Evolutionary conservation across 2,888 invertebrate genomes (phyloP), one percentile per base, ranked within the genome.

Genomic region (Lepidonotus clava): DNA sequence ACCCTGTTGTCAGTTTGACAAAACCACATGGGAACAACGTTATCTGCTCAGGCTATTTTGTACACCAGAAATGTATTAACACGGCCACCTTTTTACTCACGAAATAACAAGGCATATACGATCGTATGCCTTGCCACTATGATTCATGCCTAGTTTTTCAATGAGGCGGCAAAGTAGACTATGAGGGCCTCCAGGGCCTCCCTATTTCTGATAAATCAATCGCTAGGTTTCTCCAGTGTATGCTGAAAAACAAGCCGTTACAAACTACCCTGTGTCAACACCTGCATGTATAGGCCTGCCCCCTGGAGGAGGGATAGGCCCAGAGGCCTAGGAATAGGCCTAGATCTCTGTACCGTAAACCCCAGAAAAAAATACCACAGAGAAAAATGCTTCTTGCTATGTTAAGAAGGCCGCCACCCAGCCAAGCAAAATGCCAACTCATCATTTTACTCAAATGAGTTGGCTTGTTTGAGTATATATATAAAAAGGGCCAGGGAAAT

Each of bases 181-280:
- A 53, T 18, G 28, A 24, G 28, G 28, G 1, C 61, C 28, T 61
- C 61, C 61, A 14, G 61, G 28, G 61, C 11, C 21, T 1, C 24
- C 21, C 28, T 61, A 61, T 61, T 28, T 28, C 61, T 61, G 61
- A 61, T 61, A 61, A 24, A 61, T 61, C 61, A 61, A 11, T 61
- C 28, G 28, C 28, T n/a, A n/a, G n/a, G n/a, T n/a, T n/a, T n/a
- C n/a, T n/a, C n/a, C n/a, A n/a, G n/a, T n/a, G n/a, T n/a, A n/a
- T n/a, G n/a, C 1, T 1, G 28, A 28, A 24, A 61, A 24, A 14
- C 28, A n/a, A 28, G 61, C 61, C 1, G 28, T 24, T 61, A 61
- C 61, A 61, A 61, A 61, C 61, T 14, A 2, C 61, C 61, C 24
- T 24, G 61, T 61, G 61, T 61, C 61, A 61, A 32, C 61, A 61